phyloP scores from a whole-genome alignment of 2,888 invertebrate genomes.

The Apoda limacodes region DNA sequence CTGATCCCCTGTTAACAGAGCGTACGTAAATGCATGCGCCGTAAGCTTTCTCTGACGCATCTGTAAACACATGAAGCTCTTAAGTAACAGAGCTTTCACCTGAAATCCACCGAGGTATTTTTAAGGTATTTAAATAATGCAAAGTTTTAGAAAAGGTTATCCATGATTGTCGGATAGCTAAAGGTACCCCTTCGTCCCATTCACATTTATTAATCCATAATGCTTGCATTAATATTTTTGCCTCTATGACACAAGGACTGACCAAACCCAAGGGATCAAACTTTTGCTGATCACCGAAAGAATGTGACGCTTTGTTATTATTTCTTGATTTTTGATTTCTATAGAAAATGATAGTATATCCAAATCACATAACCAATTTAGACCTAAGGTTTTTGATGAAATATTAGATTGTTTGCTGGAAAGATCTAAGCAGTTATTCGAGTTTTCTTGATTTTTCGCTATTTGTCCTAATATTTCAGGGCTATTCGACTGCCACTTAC shows the following conservation, averaged over 20 bases:
- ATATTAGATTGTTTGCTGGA: slow-evolving; percentile 8
- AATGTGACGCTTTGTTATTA: too few species aligned
- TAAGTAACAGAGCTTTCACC: neutral
- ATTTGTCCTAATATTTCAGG: too few species aligned
- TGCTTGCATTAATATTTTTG: too few species aligned
- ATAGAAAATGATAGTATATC: slow-evolving; percentile 18
- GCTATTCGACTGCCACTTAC: slow-evolving; percentile 21
- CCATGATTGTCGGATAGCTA: too few species aligned
- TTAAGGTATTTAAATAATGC: slow-evolving; percentile 1
- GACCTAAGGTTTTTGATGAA: slow-evolving; percentile 19
- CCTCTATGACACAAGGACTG: too few species aligned
- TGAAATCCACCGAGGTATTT: slow-evolving; percentile 2
- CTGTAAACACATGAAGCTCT: slow-evolving; percentile 1
- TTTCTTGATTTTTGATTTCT: slow-evolving; percentile 8
- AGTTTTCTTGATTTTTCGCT: too few species aligned
- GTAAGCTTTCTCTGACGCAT: slow-evolving; percentile 3
- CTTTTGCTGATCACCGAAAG: too few species aligned
- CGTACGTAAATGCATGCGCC: too few species aligned
- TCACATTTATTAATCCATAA: too few species aligned
- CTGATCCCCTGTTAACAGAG: neutral
- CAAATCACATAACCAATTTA: slow-evolving; percentile 17
- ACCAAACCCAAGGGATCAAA: slow-evolving; percentile 21
- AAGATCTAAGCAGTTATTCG: too few species aligned
- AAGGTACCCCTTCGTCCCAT: too few species aligned
- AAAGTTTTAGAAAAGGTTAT: neutral